These are phyloP conservation scores for Cynoglossus semilaevis DNA, from an alignment of 2,113 vertebrate genomes.

Conservation along the genomic window DNA sequence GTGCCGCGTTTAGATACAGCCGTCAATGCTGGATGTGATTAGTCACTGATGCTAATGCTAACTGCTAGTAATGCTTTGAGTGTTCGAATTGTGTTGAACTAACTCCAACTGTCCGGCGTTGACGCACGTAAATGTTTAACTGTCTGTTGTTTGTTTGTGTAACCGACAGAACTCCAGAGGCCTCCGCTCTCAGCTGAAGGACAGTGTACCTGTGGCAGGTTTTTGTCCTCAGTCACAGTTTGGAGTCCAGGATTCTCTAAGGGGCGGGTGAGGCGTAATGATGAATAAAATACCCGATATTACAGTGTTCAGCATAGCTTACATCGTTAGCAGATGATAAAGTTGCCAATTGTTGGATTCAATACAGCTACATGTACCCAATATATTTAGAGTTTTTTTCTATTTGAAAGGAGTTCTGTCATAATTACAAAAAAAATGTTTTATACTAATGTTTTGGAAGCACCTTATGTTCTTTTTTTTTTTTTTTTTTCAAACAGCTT, in stretches of 20 bases:
- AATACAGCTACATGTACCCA: too few species aligned
- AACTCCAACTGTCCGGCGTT: background rate
- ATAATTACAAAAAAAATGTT: too few species aligned
- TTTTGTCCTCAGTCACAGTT: slow-evolving; percentile 82
- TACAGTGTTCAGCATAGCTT: too few species aligned
- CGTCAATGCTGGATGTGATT: slow-evolving; percentile 48
- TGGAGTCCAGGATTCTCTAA: slow-evolving; percentile 85
- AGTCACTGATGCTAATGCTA: slow-evolving; percentile 66
- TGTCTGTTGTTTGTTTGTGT: background rate
- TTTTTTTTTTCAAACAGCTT: slow-evolving; percentile 80
- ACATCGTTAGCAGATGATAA: too few species aligned
- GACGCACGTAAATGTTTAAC: background rate
- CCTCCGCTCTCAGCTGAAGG: slow-evolving; percentile 84
- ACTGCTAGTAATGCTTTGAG: slow-evolving; percentile 15
- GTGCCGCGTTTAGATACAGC: background rate
- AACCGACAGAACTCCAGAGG: slow-evolving; percentile 83
- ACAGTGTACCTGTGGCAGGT: slow-evolving; percentile 84
- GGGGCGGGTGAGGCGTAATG: slow-evolving; percentile 79
- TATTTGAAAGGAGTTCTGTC: too few species aligned
- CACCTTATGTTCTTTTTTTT: background rate
- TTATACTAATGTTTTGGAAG: too few species aligned
- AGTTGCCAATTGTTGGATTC: too few species aligned
- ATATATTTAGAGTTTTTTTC: too few species aligned
- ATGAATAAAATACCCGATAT: too few species aligned
- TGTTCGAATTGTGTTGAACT: background rate